phyloP scores from a whole-genome alignment of 2,797 vertebrate species.

The Furcifer pardalis region DNA sequence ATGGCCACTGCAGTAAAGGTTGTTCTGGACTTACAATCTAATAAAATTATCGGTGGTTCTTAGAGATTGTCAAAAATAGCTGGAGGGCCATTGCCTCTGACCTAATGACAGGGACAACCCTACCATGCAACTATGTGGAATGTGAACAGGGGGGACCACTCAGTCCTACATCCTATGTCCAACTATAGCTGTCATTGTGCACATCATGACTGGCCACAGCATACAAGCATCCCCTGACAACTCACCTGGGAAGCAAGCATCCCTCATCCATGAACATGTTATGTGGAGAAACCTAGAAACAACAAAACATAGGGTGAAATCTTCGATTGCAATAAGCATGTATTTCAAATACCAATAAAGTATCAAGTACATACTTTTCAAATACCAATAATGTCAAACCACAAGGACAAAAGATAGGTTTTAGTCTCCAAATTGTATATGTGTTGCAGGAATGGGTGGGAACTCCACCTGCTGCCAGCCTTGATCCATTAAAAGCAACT shows the following conservation, averaged over 20 bases:
- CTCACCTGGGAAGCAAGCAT: background rate
- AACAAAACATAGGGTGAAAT: slow-evolving; percentile 22
- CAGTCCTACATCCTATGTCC: background rate
- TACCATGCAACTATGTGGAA: background rate
- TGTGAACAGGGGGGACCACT: background rate
- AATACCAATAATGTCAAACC: slow-evolving; percentile 12
- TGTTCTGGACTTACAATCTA: too few species aligned
- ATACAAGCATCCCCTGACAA: background rate
- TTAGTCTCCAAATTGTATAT: slow-evolving; percentile 39
- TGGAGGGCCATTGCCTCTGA: background rate
- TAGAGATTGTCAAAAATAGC: too few species aligned
- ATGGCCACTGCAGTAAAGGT: too few species aligned
- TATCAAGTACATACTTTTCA: slow-evolving; percentile 30
- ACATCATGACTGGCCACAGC: background rate
- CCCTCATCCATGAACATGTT: background rate
- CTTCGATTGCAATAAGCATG: background rate
- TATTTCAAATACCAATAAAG: slow-evolving; percentile 27
- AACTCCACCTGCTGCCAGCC: slow-evolving; percentile 72
- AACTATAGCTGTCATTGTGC: background rate
- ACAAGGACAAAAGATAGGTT: slow-evolving; percentile 34
- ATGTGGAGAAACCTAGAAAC: slow-evolving; percentile 35
- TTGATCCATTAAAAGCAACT: slow-evolving; percentile 69
- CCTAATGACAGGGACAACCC: background rate
- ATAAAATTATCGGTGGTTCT: too few species aligned
- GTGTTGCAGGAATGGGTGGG: slow-evolving; percentile 54